These are phyloP conservation scores for Rhyacophila evoluta DNA, from an alignment of 2,888 invertebrate species.

Conservation along the genomic window DNA sequence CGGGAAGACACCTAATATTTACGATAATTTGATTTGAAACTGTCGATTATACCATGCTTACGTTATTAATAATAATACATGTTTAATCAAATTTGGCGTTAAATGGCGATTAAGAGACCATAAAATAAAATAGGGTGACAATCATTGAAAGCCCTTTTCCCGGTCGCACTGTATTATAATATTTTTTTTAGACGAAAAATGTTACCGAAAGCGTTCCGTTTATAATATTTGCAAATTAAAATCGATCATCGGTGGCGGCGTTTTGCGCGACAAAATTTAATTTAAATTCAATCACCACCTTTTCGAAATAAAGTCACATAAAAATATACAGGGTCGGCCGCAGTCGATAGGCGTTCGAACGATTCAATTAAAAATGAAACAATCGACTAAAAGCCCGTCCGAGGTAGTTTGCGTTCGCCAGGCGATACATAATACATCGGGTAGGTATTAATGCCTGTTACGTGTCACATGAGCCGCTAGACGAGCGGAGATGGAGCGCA, in stretches of 20 bases:
- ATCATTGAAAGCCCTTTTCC: background rate
- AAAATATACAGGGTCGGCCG: background rate
- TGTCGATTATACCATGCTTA: no score
- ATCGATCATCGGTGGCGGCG: background rate
- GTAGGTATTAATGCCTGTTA: conserved; percentile 17
- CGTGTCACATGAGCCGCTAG: conserved; percentile 18
- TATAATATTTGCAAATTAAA: background rate
- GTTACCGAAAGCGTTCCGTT: background rate
- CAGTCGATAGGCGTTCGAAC: conserved; percentile 25
- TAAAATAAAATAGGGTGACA: background rate
- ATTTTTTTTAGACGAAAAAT: background rate
- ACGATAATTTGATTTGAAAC: no score
- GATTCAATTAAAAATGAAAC: conserved; percentile 37
- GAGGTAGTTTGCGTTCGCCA: conserved; percentile 12
- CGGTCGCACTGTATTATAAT: no score
- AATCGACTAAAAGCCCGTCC: conserved; percentile 28
- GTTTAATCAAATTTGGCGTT: no score
- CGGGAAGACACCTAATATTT: no score
- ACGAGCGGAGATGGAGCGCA: background rate
- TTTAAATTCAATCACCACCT: conserved; percentile 14
- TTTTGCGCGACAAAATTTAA: background rate
- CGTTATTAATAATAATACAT: no score
- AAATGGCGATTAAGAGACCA: no score
- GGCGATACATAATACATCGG: conserved; percentile 24
- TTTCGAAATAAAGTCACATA: background rate